A percentile compares a stretch with the other conserved stretches of the same genome.
Evolutionary conservation across 2,888 invertebrate genomes (phyloP).

Genomic region (Brachyopa scutellaris): DNA sequence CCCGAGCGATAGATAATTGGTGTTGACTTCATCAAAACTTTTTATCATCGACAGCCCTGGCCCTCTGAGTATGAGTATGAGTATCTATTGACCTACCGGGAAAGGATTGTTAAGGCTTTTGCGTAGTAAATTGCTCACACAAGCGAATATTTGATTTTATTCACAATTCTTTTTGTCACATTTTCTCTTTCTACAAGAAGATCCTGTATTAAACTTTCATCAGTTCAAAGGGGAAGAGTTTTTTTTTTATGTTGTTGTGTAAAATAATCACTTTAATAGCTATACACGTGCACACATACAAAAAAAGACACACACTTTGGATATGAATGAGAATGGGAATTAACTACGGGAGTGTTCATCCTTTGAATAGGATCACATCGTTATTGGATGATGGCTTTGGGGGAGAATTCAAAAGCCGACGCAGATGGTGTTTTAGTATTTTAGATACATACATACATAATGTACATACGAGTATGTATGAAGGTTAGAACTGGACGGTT

Average conservation of each 20-base stretch:
- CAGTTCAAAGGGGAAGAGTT: conserved; percentile 4
- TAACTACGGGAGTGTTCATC: conserved; percentile 1
- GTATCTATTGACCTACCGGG: too few species aligned
- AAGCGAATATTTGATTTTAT: conserved; percentile 68
- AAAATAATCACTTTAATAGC: conserved; percentile 17
- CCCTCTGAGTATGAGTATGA: too few species aligned
- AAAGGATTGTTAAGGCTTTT: conserved; percentile 19
- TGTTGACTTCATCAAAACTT: conserved; percentile 67
- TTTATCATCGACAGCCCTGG: conserved; percentile 39
- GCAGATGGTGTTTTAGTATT: not conserved
- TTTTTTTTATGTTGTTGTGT: too few species aligned
- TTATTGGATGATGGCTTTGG: conserved; percentile 1
- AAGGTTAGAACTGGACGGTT: not conserved
- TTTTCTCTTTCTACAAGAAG: not conserved
- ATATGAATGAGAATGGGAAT: too few species aligned
- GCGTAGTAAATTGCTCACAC: conserved; percentile 52
- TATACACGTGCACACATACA: conserved; percentile 1
- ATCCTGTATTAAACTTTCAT: conserved; percentile 51
- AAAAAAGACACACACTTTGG: not conserved
- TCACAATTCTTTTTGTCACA: conserved; percentile 27
- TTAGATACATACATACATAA: too few species aligned
- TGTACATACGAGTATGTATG: too few species aligned
- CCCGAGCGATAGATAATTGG: conserved; percentile 66
- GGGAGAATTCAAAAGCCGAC: conserved; percentile 10
- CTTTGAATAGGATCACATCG: conserved; percentile 16